A percentile compares a stretch with the other conserved stretches of the same genome.
Conservation (phyloP, 2,113 vertebrate genomes). For the Chaetorhynchus papuensis region DNA sequence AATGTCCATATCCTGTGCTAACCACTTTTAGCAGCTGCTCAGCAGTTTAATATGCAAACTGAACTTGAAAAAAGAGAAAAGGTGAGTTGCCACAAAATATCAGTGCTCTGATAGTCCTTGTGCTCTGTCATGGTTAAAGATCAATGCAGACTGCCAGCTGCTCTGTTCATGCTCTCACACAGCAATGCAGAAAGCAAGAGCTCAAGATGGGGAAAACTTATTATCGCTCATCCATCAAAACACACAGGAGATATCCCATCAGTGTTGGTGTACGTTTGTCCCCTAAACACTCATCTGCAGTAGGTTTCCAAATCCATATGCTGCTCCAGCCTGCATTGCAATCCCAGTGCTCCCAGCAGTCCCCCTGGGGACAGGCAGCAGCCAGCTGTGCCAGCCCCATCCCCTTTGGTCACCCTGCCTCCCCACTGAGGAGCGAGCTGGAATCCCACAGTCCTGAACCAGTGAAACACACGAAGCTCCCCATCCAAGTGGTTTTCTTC, state of each 20-base stretch:
- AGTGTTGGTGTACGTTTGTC: fast-evolving
- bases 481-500: neutral
- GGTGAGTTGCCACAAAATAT: neutral
- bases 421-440: fast-evolving
- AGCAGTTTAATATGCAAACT: neutral
- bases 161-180: fast-evolving
- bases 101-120: neutral
- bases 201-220: neutral
- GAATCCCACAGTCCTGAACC: neutral
- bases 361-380: neutral
- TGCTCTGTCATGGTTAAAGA: neutral
- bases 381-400: neutral
- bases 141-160: fast-evolving
- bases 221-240: fast-evolving
- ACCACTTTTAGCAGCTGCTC: neutral
- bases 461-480: neutral
- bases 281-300: neutral
- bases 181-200: neutral
- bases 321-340: fast-evolving
- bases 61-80: neutral
- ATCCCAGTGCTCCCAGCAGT: neutral
- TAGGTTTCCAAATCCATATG: neutral
- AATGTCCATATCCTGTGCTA: neutral
- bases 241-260: neutral
- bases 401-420: neutral